Conservation (phyloP, 2,888 invertebrate species). For the Athripsodes cinereus region DNA sequence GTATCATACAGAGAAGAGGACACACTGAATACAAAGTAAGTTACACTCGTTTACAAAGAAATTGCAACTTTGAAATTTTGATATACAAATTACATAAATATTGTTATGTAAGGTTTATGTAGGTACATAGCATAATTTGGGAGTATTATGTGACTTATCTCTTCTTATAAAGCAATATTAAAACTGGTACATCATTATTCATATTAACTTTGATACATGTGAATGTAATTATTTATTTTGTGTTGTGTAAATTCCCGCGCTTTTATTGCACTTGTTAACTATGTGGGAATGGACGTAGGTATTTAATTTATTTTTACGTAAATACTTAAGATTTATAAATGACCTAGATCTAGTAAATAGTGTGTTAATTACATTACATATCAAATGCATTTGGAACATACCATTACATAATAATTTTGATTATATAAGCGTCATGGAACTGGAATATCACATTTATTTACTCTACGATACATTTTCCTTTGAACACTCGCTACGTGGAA, state of each 20-base stretch:
- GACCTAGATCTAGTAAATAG: no score
- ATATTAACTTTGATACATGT: not conserved
- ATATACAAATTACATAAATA: conserved; percentile 3
- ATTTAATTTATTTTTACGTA: no score
- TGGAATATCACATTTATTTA: conserved; percentile 10
- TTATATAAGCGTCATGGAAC: conserved; percentile 17
- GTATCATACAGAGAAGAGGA: not conserved
- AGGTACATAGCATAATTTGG: not conserved
- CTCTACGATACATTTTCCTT: no score
- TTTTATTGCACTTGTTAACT: conserved; percentile 1
- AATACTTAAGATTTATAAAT: no score
- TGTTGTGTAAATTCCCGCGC: not conserved
- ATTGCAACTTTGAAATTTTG: not conserved
- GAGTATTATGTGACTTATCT: not conserved
- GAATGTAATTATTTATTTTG: not conserved
- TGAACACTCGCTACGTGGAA: no score
- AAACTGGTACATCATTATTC: not conserved
- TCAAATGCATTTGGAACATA: conserved; percentile 7
- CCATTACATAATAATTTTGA: conserved; percentile 11
- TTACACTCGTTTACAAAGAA: not conserved
- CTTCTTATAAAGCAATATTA: not conserved
- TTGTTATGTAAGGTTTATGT: conserved; percentile 3
- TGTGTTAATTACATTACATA: no score
- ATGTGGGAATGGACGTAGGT: no score
- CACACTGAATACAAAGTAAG: not conserved